Evolutionary conservation across 92 coral and sea anemone genomes (phyloP).

Genomic region (Phymanthus crucifer): DNA sequence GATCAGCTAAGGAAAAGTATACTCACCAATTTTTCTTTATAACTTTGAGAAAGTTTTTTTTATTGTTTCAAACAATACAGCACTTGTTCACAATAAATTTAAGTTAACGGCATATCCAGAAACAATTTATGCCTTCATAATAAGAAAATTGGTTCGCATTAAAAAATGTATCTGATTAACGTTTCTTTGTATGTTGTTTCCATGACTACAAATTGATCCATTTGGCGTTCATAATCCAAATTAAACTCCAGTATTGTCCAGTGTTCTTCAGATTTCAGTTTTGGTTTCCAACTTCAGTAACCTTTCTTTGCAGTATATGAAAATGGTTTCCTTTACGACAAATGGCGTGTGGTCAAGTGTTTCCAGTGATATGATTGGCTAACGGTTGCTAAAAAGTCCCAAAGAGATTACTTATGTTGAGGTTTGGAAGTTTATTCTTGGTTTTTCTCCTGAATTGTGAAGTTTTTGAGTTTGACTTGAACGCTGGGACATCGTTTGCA

Average conservation of each 20-base stretch:
- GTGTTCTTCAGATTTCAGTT: background rate
- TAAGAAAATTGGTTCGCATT: background rate
- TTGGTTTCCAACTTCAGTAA: background rate
- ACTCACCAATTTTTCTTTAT: background rate
- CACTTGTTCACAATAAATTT: background rate
- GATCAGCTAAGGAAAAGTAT: background rate
- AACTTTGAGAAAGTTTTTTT: background rate
- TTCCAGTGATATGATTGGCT: too few relatives aligned
- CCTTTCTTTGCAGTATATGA: background rate
- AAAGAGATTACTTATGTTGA: slow-evolving; percentile 22
- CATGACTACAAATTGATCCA: background rate
- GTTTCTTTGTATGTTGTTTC: background rate
- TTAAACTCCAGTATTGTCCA: too few relatives aligned
- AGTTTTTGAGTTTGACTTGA: background rate
- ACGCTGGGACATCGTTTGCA: slow-evolving; percentile 24
- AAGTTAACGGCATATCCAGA: background rate
- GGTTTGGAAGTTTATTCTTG: slow-evolving; percentile 12
- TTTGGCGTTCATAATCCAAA: too few relatives aligned
- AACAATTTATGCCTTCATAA: background rate
- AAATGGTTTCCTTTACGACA: background rate
- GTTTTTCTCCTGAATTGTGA: background rate
- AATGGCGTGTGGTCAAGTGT: background rate
- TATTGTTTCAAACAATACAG: background rate
- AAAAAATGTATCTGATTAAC: background rate
- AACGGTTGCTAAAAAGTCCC: background rate